A percentile compares a stretch with the other conserved stretches of the same genome.
Conservation (phyloP, 1,140 invertebrate species). For the Hermetia illucens region DNA sequence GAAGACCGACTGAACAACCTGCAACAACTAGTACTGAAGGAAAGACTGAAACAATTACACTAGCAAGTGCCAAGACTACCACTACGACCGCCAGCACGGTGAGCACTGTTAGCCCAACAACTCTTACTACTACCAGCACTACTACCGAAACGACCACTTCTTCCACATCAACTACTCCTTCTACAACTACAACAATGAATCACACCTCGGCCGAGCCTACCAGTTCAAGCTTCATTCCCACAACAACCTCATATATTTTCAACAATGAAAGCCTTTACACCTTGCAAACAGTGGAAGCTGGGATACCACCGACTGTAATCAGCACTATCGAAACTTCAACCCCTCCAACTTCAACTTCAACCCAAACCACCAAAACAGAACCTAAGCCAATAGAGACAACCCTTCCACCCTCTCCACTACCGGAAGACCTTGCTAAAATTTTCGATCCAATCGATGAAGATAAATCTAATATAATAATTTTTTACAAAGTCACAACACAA, state of each 20-base stretch:
- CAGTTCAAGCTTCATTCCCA: too few species aligned
- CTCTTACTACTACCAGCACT: constrained; percentile 21
- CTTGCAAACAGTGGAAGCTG: too few species aligned
- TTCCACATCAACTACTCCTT: constrained; percentile 24
- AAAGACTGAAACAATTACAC: constrained; percentile 15
- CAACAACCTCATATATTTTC: too few species aligned
- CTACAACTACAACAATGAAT: constrained; percentile 18
- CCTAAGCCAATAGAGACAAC: constrained; percentile 10
- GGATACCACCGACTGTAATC: too few species aligned
- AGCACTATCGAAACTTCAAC: too few species aligned
- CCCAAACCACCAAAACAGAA: constrained; percentile 10
- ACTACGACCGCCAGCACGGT: background rate
- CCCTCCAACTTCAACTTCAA: too few species aligned
- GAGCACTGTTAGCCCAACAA: constrained; percentile 4
- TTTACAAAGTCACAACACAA: too few species aligned
- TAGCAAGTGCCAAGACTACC: constrained; percentile 3
- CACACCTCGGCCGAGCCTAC: too few species aligned
- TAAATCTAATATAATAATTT: too few species aligned
- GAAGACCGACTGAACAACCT: background rate
- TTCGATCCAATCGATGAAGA: background rate
- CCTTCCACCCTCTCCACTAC: background rate
- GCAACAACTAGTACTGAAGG: background rate
- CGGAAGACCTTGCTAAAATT: background rate
- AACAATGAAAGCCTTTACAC: too few species aligned
- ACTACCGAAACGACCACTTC: constrained; percentile 12